Conservation (phyloP, 2,113 vertebrate species). For the Heterotilapia buettikoferi region DNA sequence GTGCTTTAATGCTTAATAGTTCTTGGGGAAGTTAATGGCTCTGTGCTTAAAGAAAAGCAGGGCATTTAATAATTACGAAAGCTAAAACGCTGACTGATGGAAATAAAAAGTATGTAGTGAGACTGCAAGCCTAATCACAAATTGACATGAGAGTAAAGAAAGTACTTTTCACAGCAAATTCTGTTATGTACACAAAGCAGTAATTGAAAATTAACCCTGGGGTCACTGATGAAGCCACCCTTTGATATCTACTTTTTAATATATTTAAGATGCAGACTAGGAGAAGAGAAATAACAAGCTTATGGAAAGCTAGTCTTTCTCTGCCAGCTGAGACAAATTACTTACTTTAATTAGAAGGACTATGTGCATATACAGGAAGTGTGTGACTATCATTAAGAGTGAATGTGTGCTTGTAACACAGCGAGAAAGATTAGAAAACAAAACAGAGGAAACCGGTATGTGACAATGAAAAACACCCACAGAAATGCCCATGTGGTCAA, state of each 20-base stretch:
- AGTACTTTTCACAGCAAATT: slow-evolving; percentile 23
- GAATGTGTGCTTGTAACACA: not conserved
- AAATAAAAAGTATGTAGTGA: slow-evolving; percentile 1
- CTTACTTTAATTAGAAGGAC: not conserved
- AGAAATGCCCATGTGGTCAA: not conserved
- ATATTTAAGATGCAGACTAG: not conserved
- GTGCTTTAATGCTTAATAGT: not conserved
- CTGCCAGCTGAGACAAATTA: not conserved
- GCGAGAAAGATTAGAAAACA: not conserved
- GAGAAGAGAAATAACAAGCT: not conserved
- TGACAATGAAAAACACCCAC: not conserved
- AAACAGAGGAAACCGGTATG: not conserved
- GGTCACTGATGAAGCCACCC: not conserved
- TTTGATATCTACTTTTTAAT: slow-evolving; percentile 15
- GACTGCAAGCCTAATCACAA: not conserved
- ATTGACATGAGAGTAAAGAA: not conserved
- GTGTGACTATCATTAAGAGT: not conserved
- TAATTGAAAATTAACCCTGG: slow-evolving; percentile 14
- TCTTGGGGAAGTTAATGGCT: not conserved
- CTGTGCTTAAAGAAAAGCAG: not conserved
- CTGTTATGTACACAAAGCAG: not conserved
- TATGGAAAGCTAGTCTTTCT: not conserved
- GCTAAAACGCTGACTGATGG: not conserved
- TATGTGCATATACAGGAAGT: not conserved
- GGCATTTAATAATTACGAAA: not conserved